These are phyloP conservation scores for Andrena minutula DNA, from an alignment of 2,888 invertebrate species.

Conservation along the genomic window DNA sequence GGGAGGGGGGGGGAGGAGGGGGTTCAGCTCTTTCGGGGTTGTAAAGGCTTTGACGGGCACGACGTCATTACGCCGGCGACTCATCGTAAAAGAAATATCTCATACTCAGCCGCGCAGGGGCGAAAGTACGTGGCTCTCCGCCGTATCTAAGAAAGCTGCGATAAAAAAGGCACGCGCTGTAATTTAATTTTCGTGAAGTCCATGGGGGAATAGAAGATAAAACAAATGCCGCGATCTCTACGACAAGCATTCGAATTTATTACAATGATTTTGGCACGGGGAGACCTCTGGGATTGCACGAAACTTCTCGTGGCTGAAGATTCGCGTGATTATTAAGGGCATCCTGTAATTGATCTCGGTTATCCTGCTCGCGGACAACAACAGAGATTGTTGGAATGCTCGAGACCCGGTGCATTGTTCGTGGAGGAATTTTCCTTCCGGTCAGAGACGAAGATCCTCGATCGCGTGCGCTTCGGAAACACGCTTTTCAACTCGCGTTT, in stretches of 20 bases:
- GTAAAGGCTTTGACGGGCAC: conserved; percentile 45
- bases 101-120: background rate
- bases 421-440: conserved; percentile 2
- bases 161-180: conserved; percentile 16
- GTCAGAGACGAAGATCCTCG: conserved; percentile 6
- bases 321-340: background rate
- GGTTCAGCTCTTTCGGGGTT: conserved; percentile 33
- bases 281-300: background rate
- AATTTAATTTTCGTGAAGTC: conserved; percentile 30
- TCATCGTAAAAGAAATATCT: conserved; percentile 46
- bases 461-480: conserved; percentile 10
- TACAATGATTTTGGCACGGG: background rate
- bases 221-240: background rate
- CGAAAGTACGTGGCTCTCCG: conserved; percentile 6
- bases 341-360: conserved; percentile 1
- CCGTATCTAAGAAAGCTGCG: background rate
- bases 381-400: background rate
- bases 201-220: background rate
- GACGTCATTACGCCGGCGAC: conserved; percentile 20
- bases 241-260: too few species aligned
- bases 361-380: background rate
- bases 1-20: too few species aligned
- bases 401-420: background rate
- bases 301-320: background rate
- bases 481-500: conserved; percentile 13